phyloP scores from a whole-genome alignment of 2,797 vertebrate genomes.

The Cuculus canorus region DNA sequence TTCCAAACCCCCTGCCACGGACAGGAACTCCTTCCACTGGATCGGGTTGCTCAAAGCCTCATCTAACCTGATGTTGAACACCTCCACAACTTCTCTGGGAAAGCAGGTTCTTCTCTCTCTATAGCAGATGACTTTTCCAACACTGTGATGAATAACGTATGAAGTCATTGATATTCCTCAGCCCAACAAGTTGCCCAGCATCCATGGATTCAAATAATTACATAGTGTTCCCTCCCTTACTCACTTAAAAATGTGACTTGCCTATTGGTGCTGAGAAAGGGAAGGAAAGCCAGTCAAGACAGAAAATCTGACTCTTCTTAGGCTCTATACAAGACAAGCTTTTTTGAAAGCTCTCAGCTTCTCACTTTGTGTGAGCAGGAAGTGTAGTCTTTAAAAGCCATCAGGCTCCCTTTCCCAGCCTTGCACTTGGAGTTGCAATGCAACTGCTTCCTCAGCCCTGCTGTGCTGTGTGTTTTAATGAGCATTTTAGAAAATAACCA shows the following conservation, averaged over 20 bases:
- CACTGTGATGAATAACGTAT: background rate
- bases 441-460: background rate
- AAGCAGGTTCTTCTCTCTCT: background rate
- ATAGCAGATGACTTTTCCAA: background rate
- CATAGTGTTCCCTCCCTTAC: background rate
- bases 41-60: no score
- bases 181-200: background rate
- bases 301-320: background rate
- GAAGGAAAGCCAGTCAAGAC: background rate
- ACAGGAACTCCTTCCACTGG: no score
- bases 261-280: background rate
- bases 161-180: background rate
- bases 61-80: no score
- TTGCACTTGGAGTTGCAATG: background rate
- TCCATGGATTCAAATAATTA: background rate
- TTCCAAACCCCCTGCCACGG: no score
- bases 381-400: background rate
- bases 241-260: background rate
- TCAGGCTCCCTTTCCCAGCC: background rate
- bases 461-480: background rate
- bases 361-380: accelerated
- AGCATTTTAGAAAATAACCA: background rate
- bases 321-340: background rate
- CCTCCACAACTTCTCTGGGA: no score
- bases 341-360: background rate